Base-by-base conservation (phyloP, 2,888 invertebrate genomes). In the Scaptomyza caliginosa region DNA sequence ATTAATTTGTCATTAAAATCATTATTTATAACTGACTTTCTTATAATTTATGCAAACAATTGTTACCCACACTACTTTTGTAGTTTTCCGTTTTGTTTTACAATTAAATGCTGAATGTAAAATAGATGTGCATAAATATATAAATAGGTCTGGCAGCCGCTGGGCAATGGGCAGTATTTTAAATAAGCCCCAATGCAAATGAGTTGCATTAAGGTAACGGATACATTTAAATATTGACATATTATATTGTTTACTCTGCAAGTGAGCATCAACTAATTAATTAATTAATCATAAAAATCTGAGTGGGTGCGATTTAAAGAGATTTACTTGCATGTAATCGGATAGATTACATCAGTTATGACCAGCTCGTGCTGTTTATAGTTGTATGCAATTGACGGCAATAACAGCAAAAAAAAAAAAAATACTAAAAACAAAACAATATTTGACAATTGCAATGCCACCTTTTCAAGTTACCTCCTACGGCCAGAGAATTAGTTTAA, bases 401-500 rank as follows among this genome's bases (percentile, higher is more conserved):
- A 45, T 16, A 39, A 64, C n/a, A 49, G 34, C 34, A 36, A 36
- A 49, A 49, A 30, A 51, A 38, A 45, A 49, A 42, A 26, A 57
- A 36, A 64, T 16, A 49, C 34, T 38, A 36, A 36, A 49, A 49
- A 30, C 57, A 38, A 45, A 49, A 42, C 30, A 57, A 36, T 45
- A 36, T 52, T 13, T 39, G 45, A 16, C 32, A 65, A 70, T 65
- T 48, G 24, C 48, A 39, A 60, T 39, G 36, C 56, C 52, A 55
- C 38, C 8, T 55, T 49, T 62, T 39, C 5, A 16, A 39, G 34
- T 40, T 67, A 49, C 40, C 57, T 26, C 42, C 50, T 39, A 13
- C 16, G 16, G 34, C 34, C 39, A 24, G 26, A 32, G 19, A 50
- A 39, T 64, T 49, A 32, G 17, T 78, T 55, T 73, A 78, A 78